Percentiles rank a stretch among this genome's conserved stretches.
phyloP scores from a whole-genome alignment of 2,888 invertebrate species.

The Brachyptera risi region DNA sequence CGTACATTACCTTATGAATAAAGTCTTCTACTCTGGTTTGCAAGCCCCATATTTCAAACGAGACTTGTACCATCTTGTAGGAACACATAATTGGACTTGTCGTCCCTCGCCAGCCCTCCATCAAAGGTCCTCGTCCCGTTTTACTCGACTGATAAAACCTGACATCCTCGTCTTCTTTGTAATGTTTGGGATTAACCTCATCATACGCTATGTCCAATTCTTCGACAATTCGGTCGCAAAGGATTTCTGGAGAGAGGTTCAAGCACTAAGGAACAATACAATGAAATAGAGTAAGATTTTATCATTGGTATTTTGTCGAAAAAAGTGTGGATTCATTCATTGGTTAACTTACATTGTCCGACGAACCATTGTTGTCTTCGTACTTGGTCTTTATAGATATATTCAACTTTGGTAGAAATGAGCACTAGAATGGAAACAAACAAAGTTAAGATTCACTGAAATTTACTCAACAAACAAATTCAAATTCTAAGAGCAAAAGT shows the following conservation, averaged over 20 bases:
- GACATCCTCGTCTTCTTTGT: slow-evolving; percentile 86
- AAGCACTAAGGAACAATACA: slow-evolving; percentile 59
- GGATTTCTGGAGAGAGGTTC: slow-evolving; percentile 64
- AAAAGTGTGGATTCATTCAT: no score
- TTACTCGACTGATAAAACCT: slow-evolving; percentile 77
- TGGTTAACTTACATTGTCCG: slow-evolving; percentile 87
- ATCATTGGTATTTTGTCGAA: neutral
- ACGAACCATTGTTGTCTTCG: slow-evolving; percentile 82
- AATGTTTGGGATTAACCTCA: slow-evolving; percentile 78
- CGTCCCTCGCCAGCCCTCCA: slow-evolving; percentile 75
- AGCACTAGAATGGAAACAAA: slow-evolving; percentile 88
- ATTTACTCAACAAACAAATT: no score
- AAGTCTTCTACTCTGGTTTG: slow-evolving; percentile 87
- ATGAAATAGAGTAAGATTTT: neutral
- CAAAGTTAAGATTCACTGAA: no score
- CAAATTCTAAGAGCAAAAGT: no score
- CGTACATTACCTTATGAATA: slow-evolving; percentile 77
- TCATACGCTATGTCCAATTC: slow-evolving; percentile 85
- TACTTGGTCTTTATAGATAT: slow-evolving; percentile 85
- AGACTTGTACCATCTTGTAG: slow-evolving; percentile 80
- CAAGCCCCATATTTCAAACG: slow-evolving; percentile 89
- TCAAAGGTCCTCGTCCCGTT: slow-evolving; percentile 78
- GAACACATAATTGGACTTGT: slow-evolving; percentile 87
- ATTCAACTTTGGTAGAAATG: slow-evolving; percentile 80
- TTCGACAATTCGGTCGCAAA: slow-evolving; percentile 70